A percentile compares a stretch with the other conserved stretches of the same genome.
Conservation (phyloP, 2,888 invertebrate genomes). For the Synanthedon tipuliformis region DNA sequence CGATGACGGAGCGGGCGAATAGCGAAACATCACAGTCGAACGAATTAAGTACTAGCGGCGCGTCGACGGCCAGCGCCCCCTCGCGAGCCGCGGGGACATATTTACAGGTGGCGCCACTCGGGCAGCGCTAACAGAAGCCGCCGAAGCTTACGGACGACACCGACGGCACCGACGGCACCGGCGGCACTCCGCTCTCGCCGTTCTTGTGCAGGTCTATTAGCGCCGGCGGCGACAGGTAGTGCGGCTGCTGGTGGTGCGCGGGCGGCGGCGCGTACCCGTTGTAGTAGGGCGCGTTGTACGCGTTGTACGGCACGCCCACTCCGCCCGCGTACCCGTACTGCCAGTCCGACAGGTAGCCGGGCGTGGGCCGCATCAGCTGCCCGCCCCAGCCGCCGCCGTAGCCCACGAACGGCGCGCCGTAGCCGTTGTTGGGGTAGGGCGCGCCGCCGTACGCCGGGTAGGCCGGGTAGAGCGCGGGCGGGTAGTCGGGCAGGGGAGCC, state of each 20-base stretch:
- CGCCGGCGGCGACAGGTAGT: constrained; percentile 55
- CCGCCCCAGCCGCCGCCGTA: constrained; percentile 60
- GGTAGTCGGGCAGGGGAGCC: constrained; percentile 31
- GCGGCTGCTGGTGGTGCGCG: constrained; percentile 59
- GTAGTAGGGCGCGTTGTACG: constrained; percentile 58
- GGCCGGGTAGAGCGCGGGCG: constrained; percentile 40
- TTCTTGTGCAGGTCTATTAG: constrained; percentile 60
- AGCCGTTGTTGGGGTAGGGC: constrained; percentile 48
- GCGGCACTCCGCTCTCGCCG: constrained; percentile 35
- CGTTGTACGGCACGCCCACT: constrained; percentile 14
- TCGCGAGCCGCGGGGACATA: constrained; percentile 7
- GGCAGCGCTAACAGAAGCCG: constrained; percentile 54
- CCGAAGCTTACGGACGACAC: constrained; percentile 65
- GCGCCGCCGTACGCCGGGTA: constrained; percentile 45
- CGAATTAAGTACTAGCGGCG: constrained; percentile 23
- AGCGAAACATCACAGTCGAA: constrained; percentile 36
- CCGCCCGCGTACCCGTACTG: constrained; percentile 55
- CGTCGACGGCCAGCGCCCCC: constrained; percentile 10
- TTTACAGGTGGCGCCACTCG: not conserved
- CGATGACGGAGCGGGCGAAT: constrained; percentile 13
- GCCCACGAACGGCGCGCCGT: constrained; percentile 61
- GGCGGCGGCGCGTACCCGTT: constrained; percentile 59
- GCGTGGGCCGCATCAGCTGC: constrained; percentile 61
- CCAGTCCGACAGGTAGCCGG: constrained; percentile 62
- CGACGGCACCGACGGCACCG: constrained; percentile 49